Evolutionary conservation across 30 jellyfish, hydroid and myxozoan species (phyloP).

Genomic region (Morbakka virulenta): DNA sequence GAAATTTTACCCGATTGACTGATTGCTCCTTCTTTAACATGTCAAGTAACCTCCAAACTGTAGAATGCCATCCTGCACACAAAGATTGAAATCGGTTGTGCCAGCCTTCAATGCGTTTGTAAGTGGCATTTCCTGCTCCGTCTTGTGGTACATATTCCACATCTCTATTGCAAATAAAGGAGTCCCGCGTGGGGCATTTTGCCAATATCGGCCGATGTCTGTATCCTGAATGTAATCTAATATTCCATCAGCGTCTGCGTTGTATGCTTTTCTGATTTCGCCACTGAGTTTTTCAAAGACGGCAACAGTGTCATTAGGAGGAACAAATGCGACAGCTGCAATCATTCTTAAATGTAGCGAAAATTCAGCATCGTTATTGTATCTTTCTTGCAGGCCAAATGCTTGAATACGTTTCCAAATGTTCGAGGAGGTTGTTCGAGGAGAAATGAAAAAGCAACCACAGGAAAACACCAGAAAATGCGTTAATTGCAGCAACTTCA

Average conservation of each 20-base stretch:
- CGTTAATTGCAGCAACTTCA: too few relatives aligned
- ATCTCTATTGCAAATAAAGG: conserved; percentile 35
- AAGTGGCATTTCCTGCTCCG: conserved; percentile 34
- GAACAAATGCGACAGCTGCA: background rate
- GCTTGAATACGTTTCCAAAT: background rate
- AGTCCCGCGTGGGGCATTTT: conserved; percentile 38
- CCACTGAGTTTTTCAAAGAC: background rate
- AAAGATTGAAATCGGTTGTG: conserved; percentile 9
- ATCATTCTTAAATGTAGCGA: conserved; percentile 5
- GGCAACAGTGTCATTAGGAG: background rate
- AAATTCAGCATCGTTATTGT: conserved; percentile 1
- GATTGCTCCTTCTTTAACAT: background rate
- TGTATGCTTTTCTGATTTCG: background rate
- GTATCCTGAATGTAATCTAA: conserved; percentile 30
- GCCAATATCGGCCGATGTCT: conserved; percentile 38
- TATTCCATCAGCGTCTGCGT: background rate
- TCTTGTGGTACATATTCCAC: conserved; percentile 41
- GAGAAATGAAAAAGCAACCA: too few relatives aligned
- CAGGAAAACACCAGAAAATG: too few relatives aligned
- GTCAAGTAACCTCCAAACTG: conserved; percentile 23
- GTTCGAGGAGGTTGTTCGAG: too few relatives aligned
- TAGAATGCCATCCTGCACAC: conserved; percentile 17
- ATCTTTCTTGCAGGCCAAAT: background rate
- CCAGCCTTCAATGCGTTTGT: conserved; percentile 57
- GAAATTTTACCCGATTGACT: background rate